These are phyloP conservation scores for Alitta virens DNA, from an alignment of 2,888 invertebrate genomes.

Conservation along the genomic window DNA sequence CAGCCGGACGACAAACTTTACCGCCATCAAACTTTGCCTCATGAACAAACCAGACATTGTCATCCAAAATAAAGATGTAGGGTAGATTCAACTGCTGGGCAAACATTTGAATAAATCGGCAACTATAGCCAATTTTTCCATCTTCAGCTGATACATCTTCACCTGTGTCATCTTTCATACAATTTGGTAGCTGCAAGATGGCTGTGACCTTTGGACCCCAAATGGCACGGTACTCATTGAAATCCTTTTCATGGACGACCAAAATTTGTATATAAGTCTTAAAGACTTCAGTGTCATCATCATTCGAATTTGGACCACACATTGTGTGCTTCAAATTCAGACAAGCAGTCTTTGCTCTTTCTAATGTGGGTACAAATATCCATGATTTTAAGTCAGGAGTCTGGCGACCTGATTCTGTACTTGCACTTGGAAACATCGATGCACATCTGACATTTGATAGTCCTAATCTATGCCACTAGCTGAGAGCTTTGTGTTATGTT, in stretches of 20 bases:
- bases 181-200: neutral
- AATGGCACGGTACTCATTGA: neutral
- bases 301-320: neutral
- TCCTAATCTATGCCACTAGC: too few relatives aligned
- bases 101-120: constrained; percentile 20
- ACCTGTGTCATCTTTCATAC: neutral
- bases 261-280: neutral
- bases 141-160: neutral
- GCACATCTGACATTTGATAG: too few relatives aligned
- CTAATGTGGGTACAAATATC: neutral
- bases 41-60: constrained; percentile 13
- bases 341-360: neutral
- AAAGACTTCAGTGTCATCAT: too few relatives aligned
- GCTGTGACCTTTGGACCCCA: neutral
- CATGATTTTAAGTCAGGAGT: neutral
- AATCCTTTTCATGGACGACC: neutral
- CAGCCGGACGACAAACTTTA: too few relatives aligned
- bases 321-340: neutral
- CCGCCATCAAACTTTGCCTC: neutral
- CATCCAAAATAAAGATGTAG: constrained; percentile 17
- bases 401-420: too few relatives aligned
- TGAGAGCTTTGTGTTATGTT: too few relatives aligned
- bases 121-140: constrained; percentile 18
- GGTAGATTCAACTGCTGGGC: constrained; percentile 4
- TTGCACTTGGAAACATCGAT: too few relatives aligned